Base-by-base conservation (phyloP, 2,797 vertebrate species). In the Trematomus bernacchii region DNA sequence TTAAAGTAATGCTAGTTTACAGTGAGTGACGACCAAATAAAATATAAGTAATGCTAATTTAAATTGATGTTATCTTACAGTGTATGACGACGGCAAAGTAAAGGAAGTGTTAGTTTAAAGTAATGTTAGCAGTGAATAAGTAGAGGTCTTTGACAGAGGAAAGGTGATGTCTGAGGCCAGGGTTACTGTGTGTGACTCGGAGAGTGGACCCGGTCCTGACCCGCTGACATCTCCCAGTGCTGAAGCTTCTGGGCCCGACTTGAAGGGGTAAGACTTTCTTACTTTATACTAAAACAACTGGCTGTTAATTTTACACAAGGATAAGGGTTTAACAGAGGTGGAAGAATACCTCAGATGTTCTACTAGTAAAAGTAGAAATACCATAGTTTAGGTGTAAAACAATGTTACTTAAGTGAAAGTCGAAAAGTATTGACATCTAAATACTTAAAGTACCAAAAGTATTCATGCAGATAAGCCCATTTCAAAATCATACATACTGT, bases 141-240 rank as follows among this genome's bases (percentile, higher is more conserved):
- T 64, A n/a, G 33, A 42, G 9, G 44, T 63, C 0, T 33, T 23
- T 44, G 68, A 42, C 23, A 61, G 40, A 66, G 54, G 19, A 44
- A 30, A 54, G 18, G 69, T 16, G 60, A 92, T 90, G 92, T 90
- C 89, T 55, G 86, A 88, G n/a, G 51, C 63, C 14, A 61, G 46
- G 16, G 66, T 46, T 16, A 27, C 62, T 8, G 21, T n/a, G 40
- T 13, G 23, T 53, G 77, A 80, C 33, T 16, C 66, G 13, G 79
- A 82, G n/a, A 79, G n/a, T 23, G 76, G 57, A 57, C 44, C 57
- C 4, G 23, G 54, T 62, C n/a, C 68, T 37, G 71, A 58, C 16
- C 53, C 64, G 1, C 46, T 53, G 58, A 73, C 52, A 18, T 12
- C 64, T 11, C 21, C 5, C 1, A 21, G 42, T 7, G 33, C 10